phyloP scores from a whole-genome alignment of 2,113 vertebrate genomes.

The Hyla sarda region DNA sequence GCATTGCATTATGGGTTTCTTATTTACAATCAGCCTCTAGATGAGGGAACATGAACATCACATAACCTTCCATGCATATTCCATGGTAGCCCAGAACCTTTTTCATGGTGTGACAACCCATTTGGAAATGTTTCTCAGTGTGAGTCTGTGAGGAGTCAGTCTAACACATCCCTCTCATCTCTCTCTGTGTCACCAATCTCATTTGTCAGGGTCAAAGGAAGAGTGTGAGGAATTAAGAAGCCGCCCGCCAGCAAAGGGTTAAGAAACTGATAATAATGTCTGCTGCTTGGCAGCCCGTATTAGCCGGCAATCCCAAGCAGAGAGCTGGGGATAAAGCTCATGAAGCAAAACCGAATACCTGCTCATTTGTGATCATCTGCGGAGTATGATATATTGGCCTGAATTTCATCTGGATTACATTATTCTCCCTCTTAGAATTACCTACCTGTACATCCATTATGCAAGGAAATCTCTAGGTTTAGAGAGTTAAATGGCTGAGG shows the following conservation, averaged over 20 bases:
- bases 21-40: slow-evolving; percentile 9
- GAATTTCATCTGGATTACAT: slow-evolving; percentile 43
- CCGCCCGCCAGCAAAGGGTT: slow-evolving; percentile 4
- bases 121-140: slow-evolving; percentile 43
- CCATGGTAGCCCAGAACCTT: neutral
- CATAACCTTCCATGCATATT: slow-evolving; percentile 35
- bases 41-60: slow-evolving; percentile 8
- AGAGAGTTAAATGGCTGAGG: slow-evolving; percentile 55
- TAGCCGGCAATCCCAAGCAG: slow-evolving; percentile 19
- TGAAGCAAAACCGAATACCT: slow-evolving; percentile 42
- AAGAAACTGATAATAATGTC: slow-evolving; percentile 24
- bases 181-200: slow-evolving; percentile 37
- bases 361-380: slow-evolving; percentile 31
- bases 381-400: slow-evolving; percentile 28
- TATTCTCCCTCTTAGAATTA: slow-evolving; percentile 45
- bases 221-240: slow-evolving; percentile 8
- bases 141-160: slow-evolving; percentile 29
- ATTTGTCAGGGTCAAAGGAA: slow-evolving; percentile 49
- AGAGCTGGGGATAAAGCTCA: slow-evolving; percentile 26
- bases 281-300: slow-evolving; percentile 31
- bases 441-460: slow-evolving; percentile 41
- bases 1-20: slow-evolving; percentile 27
- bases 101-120: slow-evolving; percentile 42
- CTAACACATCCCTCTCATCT: slow-evolving; percentile 32
- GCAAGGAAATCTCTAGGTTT: slow-evolving; percentile 49